Evolutionary conservation across 2,113 vertebrate genomes (phyloP), one percentile per base, ranked within the genome.

Genomic region (Datnioides undecimradiatus): DNA sequence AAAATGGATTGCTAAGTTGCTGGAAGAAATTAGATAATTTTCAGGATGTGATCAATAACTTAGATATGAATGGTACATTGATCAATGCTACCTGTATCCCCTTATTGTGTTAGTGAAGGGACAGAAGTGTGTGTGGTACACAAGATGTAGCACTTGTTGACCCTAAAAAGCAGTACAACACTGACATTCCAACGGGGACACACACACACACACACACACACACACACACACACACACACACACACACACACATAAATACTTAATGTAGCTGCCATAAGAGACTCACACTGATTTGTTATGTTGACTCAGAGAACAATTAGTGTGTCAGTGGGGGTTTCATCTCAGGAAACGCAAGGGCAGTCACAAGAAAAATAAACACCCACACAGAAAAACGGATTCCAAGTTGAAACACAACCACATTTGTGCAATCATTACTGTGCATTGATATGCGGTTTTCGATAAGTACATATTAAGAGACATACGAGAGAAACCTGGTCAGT

Each of bases 251-350:
- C 17, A 80, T 57, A 2, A 73, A 76, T 17, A 27, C 62, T 36
- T 82, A 17, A 68, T 74, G 73, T 80, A 89, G 90, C 83, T 91
- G 88, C 86, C 77, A n/a, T 55, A 58, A 70, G 45, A 82, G 33
- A 43, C 76, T 33, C 27, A 72, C 49, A 73, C 43, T 78, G 46
- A 36, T 69, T 66, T 81, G 21, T 73, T 52, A 40, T 34, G 21
- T 51, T 40, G 51, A 68, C 48, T 43, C 21, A 82, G 46, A 41
- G 14, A 62, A 71, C 8, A 34, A 34, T 45, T 48, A 29, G 21
- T n/a, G 41, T 54, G 43, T 54, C 51, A 49, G 29, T 38, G 11
- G 13, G 10, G 13, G 29, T 9, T 38, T 73, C 21, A 77, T 25
- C 51, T 78, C 33, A 67, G 45, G 45, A 77, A 78, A 83, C 38